phyloP scores from a whole-genome alignment of 2,888 invertebrate genomes.

The Anthophora plumipes region DNA sequence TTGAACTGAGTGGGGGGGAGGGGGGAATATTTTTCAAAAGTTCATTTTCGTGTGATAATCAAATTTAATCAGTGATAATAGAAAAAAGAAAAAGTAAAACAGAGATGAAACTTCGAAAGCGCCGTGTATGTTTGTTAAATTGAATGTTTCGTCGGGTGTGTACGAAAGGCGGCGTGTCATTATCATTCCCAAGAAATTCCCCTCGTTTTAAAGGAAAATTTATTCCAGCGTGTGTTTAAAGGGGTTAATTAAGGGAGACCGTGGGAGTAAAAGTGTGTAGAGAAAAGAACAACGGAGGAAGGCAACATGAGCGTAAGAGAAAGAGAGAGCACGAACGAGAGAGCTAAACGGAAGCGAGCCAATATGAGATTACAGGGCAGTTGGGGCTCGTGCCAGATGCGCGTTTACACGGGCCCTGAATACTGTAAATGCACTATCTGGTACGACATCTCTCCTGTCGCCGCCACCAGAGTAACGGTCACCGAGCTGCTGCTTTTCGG shows the following conservation, averaged over 20 bases:
- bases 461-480: constrained; percentile 66
- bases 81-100: too few relatives aligned
- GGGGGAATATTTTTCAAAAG: too few relatives aligned
- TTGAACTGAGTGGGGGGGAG: too few relatives aligned
- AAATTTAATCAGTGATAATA: too few relatives aligned
- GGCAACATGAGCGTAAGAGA: constrained; percentile 16
- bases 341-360: constrained; percentile 70
- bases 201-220: not conserved
- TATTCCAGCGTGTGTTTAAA: not conserved
- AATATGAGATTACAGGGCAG: constrained; percentile 80
- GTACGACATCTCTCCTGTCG: constrained; percentile 94
- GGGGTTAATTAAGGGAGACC: not conserved
- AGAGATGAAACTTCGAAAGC: not conserved
- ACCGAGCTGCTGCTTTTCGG: constrained; percentile 56
- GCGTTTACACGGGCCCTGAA: constrained; percentile 94
- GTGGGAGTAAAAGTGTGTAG: not conserved
- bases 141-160: not conserved
- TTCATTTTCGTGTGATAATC: too few relatives aligned
- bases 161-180: not conserved
- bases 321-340: constrained; percentile 53
- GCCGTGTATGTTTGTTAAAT: not conserved
- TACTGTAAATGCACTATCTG: constrained; percentile 99
- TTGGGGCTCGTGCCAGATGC: constrained; percentile 98
- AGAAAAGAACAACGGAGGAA: constrained; percentile 24
- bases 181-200: not conserved